Conservation (phyloP, 2,113 vertebrate genomes). For the Phalacrocorax brasilianus region DNA sequence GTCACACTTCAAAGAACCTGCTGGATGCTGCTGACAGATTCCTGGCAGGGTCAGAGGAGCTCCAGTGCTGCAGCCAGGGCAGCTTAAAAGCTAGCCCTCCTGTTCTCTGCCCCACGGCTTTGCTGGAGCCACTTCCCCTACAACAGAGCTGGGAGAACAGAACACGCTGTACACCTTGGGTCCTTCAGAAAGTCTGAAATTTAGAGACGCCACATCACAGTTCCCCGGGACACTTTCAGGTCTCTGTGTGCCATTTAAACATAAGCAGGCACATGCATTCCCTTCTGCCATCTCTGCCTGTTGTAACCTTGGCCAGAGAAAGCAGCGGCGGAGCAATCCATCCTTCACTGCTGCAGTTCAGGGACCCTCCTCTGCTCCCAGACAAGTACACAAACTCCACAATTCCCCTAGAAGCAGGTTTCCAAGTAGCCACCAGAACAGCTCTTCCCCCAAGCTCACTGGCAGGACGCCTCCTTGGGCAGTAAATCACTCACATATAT, state of each 20-base stretch:
- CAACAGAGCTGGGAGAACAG: background rate
- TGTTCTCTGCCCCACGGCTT: background rate
- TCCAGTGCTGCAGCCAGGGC: background rate
- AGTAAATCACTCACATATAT: background rate
- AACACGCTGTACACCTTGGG: background rate
- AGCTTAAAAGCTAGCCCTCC: background rate
- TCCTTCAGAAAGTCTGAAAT: background rate
- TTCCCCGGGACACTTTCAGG: background rate
- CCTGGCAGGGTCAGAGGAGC: background rate
- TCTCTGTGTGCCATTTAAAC: background rate
- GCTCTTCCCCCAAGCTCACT: background rate
- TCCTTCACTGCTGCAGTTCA: background rate
- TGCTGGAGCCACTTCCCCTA: background rate
- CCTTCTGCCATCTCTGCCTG: background rate
- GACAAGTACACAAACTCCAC: background rate
- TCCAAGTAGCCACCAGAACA: background rate
- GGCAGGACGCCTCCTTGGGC: background rate
- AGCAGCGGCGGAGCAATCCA: background rate
- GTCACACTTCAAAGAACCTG: background rate
- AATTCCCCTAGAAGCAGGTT: background rate
- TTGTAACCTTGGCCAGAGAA: background rate
- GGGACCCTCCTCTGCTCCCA: background rate
- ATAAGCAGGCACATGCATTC: background rate
- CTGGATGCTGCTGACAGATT: background rate
- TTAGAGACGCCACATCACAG: accelerated